Conservation (phyloP, 37 sponge, comb jelly and placozoan species). For the Chondrilla cf. caribensis region DNA sequence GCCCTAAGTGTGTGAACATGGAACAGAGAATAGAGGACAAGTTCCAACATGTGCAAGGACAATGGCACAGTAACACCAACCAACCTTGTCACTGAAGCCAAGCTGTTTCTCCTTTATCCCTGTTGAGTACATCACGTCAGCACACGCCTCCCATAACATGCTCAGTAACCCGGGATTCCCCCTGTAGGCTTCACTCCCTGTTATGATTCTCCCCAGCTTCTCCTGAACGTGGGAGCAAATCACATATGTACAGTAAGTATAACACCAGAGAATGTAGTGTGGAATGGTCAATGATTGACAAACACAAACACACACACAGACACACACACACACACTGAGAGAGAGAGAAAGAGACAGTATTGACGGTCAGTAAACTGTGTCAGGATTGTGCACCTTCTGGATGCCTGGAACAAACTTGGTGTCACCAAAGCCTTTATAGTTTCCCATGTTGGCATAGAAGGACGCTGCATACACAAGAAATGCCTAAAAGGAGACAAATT, state of each 20-base stretch:
- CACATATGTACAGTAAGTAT: neutral
- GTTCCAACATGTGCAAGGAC: too few species aligned
- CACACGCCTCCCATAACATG: constrained; percentile 60
- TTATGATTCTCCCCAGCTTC: constrained; percentile 47
- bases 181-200: constrained; percentile 34
- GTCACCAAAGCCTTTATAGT: constrained; percentile 90
- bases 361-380: neutral
- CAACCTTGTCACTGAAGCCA: constrained; percentile 69
- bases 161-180: constrained; percentile 28
- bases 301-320: neutral
- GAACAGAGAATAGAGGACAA: neutral
- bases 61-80: too few species aligned
- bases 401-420: constrained; percentile 82
- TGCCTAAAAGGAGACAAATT: constrained; percentile 26
- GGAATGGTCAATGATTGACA: neutral
- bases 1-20: constrained; percentile 45
- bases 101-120: constrained; percentile 53
- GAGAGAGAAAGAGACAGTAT: neutral
- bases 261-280: neutral
- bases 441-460: constrained; percentile 84
- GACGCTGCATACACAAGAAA: constrained; percentile 67
- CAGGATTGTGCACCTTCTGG: constrained; percentile 34
- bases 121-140: constrained; percentile 67
- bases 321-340: neutral
- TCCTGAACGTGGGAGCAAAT: constrained; percentile 33